These are phyloP conservation scores for Betta splendens DNA, from an alignment of 2,797 vertebrate species.

Conservation along the genomic window DNA sequence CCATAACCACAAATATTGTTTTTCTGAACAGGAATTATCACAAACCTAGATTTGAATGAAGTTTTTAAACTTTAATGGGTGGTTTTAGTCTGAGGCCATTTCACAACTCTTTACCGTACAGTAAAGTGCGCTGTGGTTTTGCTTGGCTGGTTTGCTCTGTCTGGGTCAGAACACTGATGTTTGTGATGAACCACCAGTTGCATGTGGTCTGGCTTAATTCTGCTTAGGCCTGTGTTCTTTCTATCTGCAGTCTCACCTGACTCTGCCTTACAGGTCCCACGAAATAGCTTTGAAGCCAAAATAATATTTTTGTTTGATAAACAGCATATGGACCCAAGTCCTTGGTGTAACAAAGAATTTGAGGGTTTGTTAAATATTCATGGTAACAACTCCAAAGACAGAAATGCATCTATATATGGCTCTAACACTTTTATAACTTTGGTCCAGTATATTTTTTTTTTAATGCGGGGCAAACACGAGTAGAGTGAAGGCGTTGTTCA, in stretches of 20 bases:
- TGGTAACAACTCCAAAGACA: background rate
- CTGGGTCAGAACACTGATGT: slow-evolving; percentile 42
- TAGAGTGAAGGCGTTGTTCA: slow-evolving; percentile 16
- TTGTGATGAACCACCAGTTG: slow-evolving; percentile 55
- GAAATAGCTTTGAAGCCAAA: slow-evolving; percentile 54
- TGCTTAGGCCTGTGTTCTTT: slow-evolving; percentile 72
- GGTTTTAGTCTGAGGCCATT: background rate
- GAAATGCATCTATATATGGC: no score
- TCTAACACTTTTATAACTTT: no score
- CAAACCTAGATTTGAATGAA: background rate
- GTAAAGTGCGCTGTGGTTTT: slow-evolving; percentile 52
- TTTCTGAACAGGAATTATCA: background rate
- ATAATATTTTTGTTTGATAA: slow-evolving; percentile 14
- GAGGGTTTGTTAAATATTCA: background rate
- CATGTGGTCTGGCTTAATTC: slow-evolving; percentile 67
- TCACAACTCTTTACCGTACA: slow-evolving; percentile 1
- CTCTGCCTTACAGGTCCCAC: slow-evolving; percentile 75
- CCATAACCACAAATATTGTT: slow-evolving; percentile 15
- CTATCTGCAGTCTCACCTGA: slow-evolving; percentile 73
- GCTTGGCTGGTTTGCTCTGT: slow-evolving; percentile 52
- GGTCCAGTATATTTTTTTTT: no score
- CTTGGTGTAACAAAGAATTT: no score
- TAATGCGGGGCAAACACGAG: slow-evolving; percentile 1
- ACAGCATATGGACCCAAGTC: no score
- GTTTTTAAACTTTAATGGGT: background rate